Evolutionary conservation across 2,113 vertebrate species (phyloP).

Genomic region (Perca fluviatilis): DNA sequence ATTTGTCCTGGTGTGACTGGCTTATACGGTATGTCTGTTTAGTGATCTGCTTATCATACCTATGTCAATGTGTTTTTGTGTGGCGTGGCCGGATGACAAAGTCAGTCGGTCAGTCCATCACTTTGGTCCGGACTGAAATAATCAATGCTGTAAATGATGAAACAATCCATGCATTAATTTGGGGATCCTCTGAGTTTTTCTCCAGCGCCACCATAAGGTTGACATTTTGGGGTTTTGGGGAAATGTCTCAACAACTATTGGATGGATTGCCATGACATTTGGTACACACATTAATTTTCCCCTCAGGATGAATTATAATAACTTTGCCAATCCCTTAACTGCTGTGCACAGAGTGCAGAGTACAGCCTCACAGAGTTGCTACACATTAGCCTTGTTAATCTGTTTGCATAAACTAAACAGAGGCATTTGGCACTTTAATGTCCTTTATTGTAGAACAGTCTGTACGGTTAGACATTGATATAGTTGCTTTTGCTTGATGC

Average conservation of each 20-base stretch:
- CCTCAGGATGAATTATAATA: neutral
- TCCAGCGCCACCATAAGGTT: too few species aligned
- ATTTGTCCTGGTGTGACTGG: too few species aligned
- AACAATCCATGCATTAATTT: too few species aligned
- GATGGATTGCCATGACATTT: neutral
- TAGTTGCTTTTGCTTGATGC: neutral
- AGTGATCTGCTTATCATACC: neutral
- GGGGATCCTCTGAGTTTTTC: too few species aligned
- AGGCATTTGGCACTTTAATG: neutral
- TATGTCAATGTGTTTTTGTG: neutral
- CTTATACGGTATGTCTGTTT: too few species aligned
- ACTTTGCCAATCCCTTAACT: neutral
- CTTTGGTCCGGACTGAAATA: neutral
- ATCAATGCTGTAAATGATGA: too few species aligned
- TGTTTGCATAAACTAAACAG: neutral
- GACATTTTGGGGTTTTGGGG: too few species aligned
- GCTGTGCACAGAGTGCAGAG: neutral
- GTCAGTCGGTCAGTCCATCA: neutral
- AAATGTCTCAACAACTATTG: too few species aligned
- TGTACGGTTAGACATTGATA: neutral
- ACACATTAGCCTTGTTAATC: neutral
- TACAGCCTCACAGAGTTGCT: neutral
- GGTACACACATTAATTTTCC: neutral
- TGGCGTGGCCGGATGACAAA: neutral
- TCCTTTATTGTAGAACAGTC: neutral